These are phyloP conservation scores for Chrysopilus asiliformis DNA, from an alignment of 2,888 invertebrate genomes.

Conservation along the genomic window DNA sequence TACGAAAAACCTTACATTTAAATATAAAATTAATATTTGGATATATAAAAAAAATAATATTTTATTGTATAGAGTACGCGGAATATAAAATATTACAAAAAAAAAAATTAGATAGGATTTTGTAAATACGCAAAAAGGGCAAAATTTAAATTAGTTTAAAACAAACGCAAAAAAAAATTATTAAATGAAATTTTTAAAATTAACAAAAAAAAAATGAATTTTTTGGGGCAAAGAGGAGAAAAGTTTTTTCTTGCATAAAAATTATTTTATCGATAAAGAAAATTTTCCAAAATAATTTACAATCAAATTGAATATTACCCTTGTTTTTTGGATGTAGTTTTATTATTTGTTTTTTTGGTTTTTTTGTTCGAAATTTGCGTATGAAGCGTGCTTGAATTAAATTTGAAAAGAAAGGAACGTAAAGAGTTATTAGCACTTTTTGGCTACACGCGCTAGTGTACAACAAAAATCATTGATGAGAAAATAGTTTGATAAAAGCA, in stretches of 20 bases:
- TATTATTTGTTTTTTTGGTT: too few species aligned
- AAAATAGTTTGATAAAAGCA: too few species aligned
- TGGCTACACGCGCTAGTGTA: too few species aligned
- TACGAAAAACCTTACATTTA: slow-evolving; percentile 6
- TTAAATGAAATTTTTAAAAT: slow-evolving; percentile 17
- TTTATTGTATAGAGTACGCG: slow-evolving; percentile 15
- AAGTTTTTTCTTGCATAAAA: not conserved
- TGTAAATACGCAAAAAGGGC: slow-evolving; percentile 29
- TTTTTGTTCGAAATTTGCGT: too few species aligned
- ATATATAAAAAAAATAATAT: slow-evolving; percentile 13
- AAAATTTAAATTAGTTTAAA: too few species aligned
- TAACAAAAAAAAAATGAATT: not conserved
- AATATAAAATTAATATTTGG: slow-evolving; percentile 11
- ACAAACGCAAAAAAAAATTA: slow-evolving; percentile 7
- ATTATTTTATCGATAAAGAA: not conserved
- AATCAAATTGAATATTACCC: too few species aligned
- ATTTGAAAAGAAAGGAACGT: too few species aligned
- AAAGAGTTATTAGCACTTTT: too few species aligned
- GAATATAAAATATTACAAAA: slow-evolving; percentile 11
- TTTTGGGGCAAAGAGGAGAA: not conserved
- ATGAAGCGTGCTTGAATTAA: too few species aligned
- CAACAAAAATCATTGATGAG: too few species aligned
- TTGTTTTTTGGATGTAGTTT: too few species aligned
- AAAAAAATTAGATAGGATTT: slow-evolving; percentile 29
- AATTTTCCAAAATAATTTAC: too few species aligned